Evolutionary conservation across 1,140 invertebrate genomes (phyloP), one percentile per base, ranked within the genome.

Genomic region (Camponotus vicinus): DNA sequence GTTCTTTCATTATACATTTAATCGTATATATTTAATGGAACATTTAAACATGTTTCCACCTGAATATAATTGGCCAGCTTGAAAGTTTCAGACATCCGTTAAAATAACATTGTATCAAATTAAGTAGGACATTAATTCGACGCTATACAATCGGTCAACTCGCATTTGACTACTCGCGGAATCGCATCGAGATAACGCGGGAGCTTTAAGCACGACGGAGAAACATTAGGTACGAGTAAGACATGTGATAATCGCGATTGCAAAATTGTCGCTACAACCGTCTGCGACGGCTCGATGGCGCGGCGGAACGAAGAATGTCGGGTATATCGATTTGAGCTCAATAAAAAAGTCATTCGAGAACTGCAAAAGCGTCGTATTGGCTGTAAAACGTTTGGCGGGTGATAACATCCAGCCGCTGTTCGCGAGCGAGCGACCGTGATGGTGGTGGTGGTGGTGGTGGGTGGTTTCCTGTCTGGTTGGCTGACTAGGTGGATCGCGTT

Each of bases 371-470:
- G 73, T 84, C 86, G 88, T 85, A 90, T 91, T 90, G 90, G 90
- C 88, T 90, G 90, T 91, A 91, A 91, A 91, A 90, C 88, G 90
- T 91, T 91, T 86, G 87, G 83, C 90, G 88, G 85, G 88, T 91
- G 90, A 91, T 91, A 91, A 91, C 90, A 86, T 90, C 88, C 88
- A 84, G 88, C 66, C 88, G 88, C 80, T 89, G 91, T 90, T 89
- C 80, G 86, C 91, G 90, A 86, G 84, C 82, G 87, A 88, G 88
- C 45, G 76, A 52, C 1, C 21, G 21, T 32, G 75, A 32, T 34
- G 59, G 85, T 86, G 88, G 80, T 76, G 91, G 64, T 88, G 67
- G 52, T 59, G 52, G 37, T 83, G 73, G 90, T 90, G 91, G 79
- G 84, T 92, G 89, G 90, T 83, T 90, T 88, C 77, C 89, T 77